Evolutionary conservation across 2,797 vertebrate genomes (phyloP), one percentile per base, ranked within the genome.

Genomic region (Chromis chromis): DNA sequence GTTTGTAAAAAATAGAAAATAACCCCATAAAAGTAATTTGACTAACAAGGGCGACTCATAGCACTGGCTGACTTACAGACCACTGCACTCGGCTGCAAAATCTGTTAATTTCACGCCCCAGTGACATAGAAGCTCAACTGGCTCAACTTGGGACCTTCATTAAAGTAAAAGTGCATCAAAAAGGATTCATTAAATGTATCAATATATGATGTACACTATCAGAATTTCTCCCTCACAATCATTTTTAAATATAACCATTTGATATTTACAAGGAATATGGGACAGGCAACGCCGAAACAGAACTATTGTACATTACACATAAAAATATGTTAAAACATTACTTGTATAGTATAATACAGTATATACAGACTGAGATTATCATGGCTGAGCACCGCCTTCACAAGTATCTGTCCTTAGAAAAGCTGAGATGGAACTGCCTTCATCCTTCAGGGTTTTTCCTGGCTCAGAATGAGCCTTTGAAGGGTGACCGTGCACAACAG

Each of bases 151-250:
- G 27, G 46, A 78, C 56, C 67, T 88, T 87, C 77, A 78, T 71
- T 52, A 27, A 17, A 64, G 19, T 66, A 61, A 88, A 92, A 86
- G 87, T 89, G 87, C 85, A 76, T 84, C 31, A 77, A 82, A 74
- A 21, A 71, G 53, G 12, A 80, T 66, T 61, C 25, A 42, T 54
- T 74, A 54, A 80, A 76, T 76, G 28, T 79, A 65, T 6, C 79
- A 12, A 67, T 63, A 76, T 36, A 74, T 24, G 28, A 69, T 0
- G 13, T 66, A 21, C 7, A 48, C 21, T 62, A 73, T 55, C 66
- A 33, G 60, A 69, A 49, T 63, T 9, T 65, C 19, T 25, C 50
- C 50, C 25, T 28, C 22, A 0, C 22, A 31, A 68, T 65, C 69
- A 4, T 48, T 73, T 85, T 42, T 11, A 40, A 71, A 74, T 58